Conservation (phyloP, 2,113 vertebrate species). For the Carassius auratus region DNA sequence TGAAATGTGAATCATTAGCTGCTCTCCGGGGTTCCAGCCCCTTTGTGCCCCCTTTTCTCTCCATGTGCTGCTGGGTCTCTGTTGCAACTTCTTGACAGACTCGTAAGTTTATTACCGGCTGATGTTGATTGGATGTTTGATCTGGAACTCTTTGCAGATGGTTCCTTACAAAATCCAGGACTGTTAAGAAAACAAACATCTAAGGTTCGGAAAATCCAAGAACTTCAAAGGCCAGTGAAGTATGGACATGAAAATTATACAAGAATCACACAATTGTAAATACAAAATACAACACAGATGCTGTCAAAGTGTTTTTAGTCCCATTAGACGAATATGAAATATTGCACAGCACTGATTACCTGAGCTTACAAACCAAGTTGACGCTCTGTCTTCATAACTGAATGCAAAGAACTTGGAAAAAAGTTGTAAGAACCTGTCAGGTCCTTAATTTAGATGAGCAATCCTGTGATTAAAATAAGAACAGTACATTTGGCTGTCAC, state of each 20-base stretch:
- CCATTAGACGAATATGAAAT: neutral
- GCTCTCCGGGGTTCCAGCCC: slow-evolving; percentile 66
- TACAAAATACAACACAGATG: slow-evolving; percentile 7
- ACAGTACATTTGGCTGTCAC: slow-evolving; percentile 32
- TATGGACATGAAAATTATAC: neutral
- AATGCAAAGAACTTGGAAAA: neutral
- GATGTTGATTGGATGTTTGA: slow-evolving; percentile 42
- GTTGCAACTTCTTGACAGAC: slow-evolving; percentile 51
- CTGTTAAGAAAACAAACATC: neutral
- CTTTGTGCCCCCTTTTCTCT: slow-evolving; percentile 60
- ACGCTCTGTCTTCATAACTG: neutral
- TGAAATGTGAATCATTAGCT: slow-evolving; percentile 72
- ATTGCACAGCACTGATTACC: slow-evolving; percentile 3
- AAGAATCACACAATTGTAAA: slow-evolving; percentile 22
- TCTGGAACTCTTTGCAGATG: slow-evolving; percentile 28
- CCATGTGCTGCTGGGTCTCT: slow-evolving; percentile 46
- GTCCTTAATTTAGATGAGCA: slow-evolving; percentile 7
- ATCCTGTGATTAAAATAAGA: slow-evolving; percentile 28
- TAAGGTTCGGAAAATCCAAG: slow-evolving; percentile 4
- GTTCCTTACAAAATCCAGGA: slow-evolving; percentile 22
- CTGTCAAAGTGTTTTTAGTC: slow-evolving; percentile 4
- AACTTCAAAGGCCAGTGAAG: slow-evolving; percentile 1
- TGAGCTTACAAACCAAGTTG: neutral
- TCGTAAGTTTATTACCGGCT: slow-evolving; percentile 65
- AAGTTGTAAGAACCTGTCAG: slow-evolving; percentile 25